Evolutionary conservation across 1,140 invertebrate genomes (phyloP).

Genomic region (Tetragnatha versicolor): DNA sequence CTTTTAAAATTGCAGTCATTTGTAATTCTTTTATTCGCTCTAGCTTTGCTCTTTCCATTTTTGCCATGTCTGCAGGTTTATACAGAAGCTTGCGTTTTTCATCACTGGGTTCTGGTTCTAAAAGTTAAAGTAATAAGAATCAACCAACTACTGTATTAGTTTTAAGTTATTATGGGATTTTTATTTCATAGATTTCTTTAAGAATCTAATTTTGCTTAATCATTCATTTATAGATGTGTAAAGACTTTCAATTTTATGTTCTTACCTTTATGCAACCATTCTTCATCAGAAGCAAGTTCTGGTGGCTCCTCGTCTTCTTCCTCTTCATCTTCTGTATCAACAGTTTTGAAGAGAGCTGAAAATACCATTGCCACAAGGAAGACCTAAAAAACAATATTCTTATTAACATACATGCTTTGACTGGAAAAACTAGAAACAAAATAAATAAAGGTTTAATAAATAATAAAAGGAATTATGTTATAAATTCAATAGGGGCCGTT

Average conservation of each 20-base stretch:
- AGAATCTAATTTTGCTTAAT: not conserved
- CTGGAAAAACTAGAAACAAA: no score
- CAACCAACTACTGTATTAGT: no score
- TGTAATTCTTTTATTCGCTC: constrained; percentile 66
- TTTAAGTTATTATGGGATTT: no score
- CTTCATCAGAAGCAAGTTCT: constrained; percentile 59
- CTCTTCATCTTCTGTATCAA: constrained; percentile 66
- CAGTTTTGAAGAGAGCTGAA: constrained; percentile 67
- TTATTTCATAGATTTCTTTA: no score
- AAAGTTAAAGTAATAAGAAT: not conserved
- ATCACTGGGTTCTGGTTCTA: constrained; percentile 35
- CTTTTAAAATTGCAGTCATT: constrained; percentile 66
- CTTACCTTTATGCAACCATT: constrained; percentile 58
- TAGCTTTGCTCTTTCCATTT: constrained; percentile 63
- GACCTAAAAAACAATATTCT: constrained; percentile 63
- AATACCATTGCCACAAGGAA: constrained; percentile 67
- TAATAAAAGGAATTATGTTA: no score
- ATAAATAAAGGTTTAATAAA: no score
- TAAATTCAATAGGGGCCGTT: no score
- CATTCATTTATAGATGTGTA: no score
- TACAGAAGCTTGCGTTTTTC: constrained; percentile 54
- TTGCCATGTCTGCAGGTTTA: constrained; percentile 62
- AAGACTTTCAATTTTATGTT: not conserved
- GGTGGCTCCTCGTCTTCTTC: constrained; percentile 67
- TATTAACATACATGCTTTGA: no score